Conservation (phyloP, 1,140 invertebrate genomes). For the Sweltsa coloradensis region DNA sequence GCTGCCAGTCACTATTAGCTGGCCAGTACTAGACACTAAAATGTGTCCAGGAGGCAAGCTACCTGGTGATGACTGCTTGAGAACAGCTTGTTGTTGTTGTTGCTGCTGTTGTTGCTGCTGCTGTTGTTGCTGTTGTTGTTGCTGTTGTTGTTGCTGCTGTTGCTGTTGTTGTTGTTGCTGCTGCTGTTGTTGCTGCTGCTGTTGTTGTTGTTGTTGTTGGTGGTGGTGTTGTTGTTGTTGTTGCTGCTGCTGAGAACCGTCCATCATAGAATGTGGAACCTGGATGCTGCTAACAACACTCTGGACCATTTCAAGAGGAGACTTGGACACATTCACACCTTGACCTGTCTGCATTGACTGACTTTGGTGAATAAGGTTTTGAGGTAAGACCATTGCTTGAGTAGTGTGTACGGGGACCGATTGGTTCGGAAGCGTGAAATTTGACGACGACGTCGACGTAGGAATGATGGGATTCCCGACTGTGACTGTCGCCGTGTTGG, state of each 20-base stretch:
- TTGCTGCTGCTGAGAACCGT: constrained; percentile 13
- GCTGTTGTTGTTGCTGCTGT: constrained; percentile 13
- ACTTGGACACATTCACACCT: constrained; percentile 36
- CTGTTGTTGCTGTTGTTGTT: constrained; percentile 16
- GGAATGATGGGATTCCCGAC: constrained; percentile 41
- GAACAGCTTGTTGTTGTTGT: constrained; percentile 20
- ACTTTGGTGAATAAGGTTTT: background rate
- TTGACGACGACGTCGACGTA: constrained; percentile 25
- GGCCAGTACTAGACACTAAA: constrained; percentile 57
- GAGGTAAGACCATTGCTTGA: constrained; percentile 19
- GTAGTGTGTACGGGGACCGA: constrained; percentile 17
- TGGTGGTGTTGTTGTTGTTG: constrained; percentile 21
- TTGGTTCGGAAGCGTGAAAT: constrained; percentile 17
- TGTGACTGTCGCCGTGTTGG: constrained; percentile 59
- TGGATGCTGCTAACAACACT: constrained; percentile 66
- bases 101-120: constrained; percentile 21
- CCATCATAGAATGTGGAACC: constrained; percentile 33
- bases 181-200: constrained; percentile 19
- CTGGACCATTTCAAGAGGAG: constrained; percentile 67
- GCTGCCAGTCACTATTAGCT: constrained; percentile 52
- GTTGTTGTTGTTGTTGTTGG: constrained; percentile 17
- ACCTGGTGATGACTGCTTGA: constrained; percentile 16
- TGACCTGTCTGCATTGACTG: too few relatives aligned
- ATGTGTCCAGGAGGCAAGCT: constrained; percentile 51
- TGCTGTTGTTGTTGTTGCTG: constrained; percentile 21